Evolutionary conservation across 2,888 invertebrate genomes (phyloP).

Genomic region (Lasius platythorax): DNA sequence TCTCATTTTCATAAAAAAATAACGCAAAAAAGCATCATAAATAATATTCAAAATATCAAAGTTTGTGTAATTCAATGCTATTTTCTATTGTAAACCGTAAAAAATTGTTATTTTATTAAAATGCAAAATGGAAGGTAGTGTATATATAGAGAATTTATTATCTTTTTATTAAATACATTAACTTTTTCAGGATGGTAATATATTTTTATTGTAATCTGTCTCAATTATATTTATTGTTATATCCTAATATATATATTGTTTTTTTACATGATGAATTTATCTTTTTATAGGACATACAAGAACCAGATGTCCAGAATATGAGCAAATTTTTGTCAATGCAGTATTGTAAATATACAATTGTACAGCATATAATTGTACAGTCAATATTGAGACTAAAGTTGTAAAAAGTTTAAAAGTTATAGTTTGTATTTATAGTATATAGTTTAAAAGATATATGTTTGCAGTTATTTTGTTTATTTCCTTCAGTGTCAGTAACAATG

Average conservation of each 20-base stretch:
- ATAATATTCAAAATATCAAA: too few relatives aligned
- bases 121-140: slow-evolving; percentile 91
- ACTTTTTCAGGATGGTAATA: not conserved
- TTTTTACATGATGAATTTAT: slow-evolving; percentile 67
- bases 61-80: too few relatives aligned
- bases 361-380: slow-evolving; percentile 6
- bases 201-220: not conserved
- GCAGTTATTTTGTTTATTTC: slow-evolving; percentile 8
- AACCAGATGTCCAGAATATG: slow-evolving; percentile 83
- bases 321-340: not conserved
- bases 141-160: not conserved
- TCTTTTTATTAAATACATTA: not conserved
- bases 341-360: slow-evolving; percentile 39
- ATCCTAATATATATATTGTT: slow-evolving; percentile 47
- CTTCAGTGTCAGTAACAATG: not conserved
- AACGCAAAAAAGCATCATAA: too few relatives aligned
- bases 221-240: slow-evolving; percentile 18
- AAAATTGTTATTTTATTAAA: too few relatives aligned
- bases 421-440: not conserved
- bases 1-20: too few relatives aligned
- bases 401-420: not conserved
- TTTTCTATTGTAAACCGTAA: too few relatives aligned
- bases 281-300: slow-evolving; percentile 84
- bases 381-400: not conserved
- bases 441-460: not conserved